phyloP scores from a whole-genome alignment of 2,113 vertebrate genomes.

The Melanerpes formicivorus region DNA sequence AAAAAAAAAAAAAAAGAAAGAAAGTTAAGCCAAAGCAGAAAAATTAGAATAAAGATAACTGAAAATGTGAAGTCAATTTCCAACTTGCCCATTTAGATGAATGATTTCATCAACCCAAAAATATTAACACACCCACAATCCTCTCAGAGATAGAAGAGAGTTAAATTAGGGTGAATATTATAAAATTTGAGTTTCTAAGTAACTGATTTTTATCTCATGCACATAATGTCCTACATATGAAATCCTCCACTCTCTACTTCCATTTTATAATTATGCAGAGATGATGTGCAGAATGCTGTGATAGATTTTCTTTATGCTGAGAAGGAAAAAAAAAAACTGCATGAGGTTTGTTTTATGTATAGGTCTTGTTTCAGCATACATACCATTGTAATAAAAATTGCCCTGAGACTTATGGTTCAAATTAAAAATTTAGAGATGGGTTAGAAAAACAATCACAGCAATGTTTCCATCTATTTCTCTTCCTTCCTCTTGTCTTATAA shows the following conservation, averaged over 20 bases:
- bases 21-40: background rate
- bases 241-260: conserved; percentile 5
- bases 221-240: conserved; percentile 13
- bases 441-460: conserved; percentile 6
- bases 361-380: background rate
- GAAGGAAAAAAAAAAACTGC: background rate
- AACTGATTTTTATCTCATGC: conserved; percentile 11
- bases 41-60: background rate
- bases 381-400: conserved; percentile 7
- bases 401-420: background rate
- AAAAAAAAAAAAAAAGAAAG: no score
- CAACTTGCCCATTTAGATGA: background rate
- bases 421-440: conserved; percentile 16
- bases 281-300: background rate
- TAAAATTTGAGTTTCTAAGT: conserved; percentile 10
- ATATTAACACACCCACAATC: background rate
- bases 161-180: conserved; percentile 53
- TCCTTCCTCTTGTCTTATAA: background rate
- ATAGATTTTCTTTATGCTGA: background rate
- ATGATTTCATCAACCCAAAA: background rate
- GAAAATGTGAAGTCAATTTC: background rate
- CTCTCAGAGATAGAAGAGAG: background rate
- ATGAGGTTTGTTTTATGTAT: background rate
- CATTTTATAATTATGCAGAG: background rate
- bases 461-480: conserved; percentile 16